Base-by-base conservation (phyloP, 1,140 invertebrate species). In the Tetramorium simillimum region DNA sequence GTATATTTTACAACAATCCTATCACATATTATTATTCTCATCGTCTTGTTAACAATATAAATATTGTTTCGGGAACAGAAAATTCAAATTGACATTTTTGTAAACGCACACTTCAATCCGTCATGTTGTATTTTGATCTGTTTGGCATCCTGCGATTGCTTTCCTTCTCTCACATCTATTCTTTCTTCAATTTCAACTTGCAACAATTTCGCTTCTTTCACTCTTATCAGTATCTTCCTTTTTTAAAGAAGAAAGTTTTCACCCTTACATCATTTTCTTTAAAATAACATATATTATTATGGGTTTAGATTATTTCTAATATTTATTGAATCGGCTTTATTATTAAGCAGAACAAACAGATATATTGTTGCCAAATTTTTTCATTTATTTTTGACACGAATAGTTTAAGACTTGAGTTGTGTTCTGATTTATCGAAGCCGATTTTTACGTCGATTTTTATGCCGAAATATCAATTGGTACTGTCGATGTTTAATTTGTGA, bases 401-500 rank as follows among this genome's bases (percentile, higher is more conserved):
- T 46, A 58, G 37, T 33, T 43, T n/a, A 33, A 63, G 60, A 53
- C 46, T 40, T 16, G 24, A 43, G 18, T 6, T 43, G 3, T 49
- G n/a, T 43, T 53, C 21, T 69, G 46, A 70, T 82, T 86, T 62
- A 82, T 82, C 28, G 58, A 46, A 40, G 33, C n/a, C n/a, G 80
- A 84, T 84, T 67, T 67, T 81, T 81, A 43, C 21, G 24, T 28
- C n/a, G 80, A 84, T 84, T 67, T 67, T 81, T 81, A 43, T 21
- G 24, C 10, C 40, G 67, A n/a, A 60, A 73, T 43, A 28, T 73
- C 18, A 73, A 84, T 75, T 75, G 69, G 53, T 60, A 24, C 67
- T 24, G 65, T 58, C 51, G 70, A 84, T 73, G 14, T 84, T 84
- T 84, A 84, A 60, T 49, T 75, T 0, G 69, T 60, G 80, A 84